These are phyloP conservation scores for Columba guinea DNA, from an alignment of 2,797 vertebrate species.

Conservation along the genomic window DNA sequence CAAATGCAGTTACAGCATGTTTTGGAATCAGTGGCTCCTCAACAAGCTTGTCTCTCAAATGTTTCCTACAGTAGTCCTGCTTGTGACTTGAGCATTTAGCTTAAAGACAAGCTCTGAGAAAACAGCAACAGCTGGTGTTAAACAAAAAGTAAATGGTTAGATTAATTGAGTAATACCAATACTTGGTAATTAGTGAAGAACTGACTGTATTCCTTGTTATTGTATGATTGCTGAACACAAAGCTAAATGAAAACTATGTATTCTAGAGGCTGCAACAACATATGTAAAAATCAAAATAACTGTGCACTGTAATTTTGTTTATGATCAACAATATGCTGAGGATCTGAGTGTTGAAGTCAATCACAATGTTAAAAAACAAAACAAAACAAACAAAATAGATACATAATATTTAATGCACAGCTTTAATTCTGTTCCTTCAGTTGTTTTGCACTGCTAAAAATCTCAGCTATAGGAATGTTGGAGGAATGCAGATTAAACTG, in stretches of 20 bases:
- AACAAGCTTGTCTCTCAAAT: background rate
- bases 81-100: background rate
- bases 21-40: slow-evolving; percentile 28
- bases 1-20: slow-evolving; percentile 39
- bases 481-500: background rate
- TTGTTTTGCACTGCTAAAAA: background rate
- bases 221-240: background rate
- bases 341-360: background rate
- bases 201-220: background rate
- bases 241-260: background rate
- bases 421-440: background rate
- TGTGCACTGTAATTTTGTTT: background rate
- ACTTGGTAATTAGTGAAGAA: slow-evolving; percentile 2
- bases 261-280: background rate
- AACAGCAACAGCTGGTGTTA: slow-evolving; percentile 49
- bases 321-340: background rate
- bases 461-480: background rate
- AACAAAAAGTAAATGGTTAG: background rate
- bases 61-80: background rate
- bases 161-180: background rate
- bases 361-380: background rate
- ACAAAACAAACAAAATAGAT: background rate
- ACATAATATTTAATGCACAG: too few relatives aligned
- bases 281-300: background rate
- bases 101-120: slow-evolving; percentile 31